Conservation (phyloP, 37 sponge, comb jelly and placozoan genomes). For the Dysidea cf. avara region DNA sequence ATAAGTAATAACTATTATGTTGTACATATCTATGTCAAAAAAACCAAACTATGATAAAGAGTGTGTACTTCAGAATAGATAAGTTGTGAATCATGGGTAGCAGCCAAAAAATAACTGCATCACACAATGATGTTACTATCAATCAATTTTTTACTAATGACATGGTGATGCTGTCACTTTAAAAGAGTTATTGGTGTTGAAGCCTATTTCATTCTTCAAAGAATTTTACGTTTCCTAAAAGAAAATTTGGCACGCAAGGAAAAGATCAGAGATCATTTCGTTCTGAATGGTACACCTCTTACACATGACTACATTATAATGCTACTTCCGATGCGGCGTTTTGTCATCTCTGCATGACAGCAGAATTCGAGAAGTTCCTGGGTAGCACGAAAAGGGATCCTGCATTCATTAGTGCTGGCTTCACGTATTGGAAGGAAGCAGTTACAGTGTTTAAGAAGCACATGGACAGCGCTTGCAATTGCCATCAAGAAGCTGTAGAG, state of each 20-base stretch:
- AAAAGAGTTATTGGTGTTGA: too few relatives aligned
- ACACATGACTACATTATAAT: constrained; percentile 11
- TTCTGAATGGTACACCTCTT: background rate
- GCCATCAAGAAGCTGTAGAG: constrained; percentile 74
- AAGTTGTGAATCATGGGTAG: too few relatives aligned
- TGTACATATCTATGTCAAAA: too few relatives aligned
- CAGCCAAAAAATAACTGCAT: too few relatives aligned
- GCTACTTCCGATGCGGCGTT: constrained; percentile 27
- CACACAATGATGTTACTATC: too few relatives aligned
- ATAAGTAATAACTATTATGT: too few relatives aligned
- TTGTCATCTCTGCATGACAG: constrained; percentile 52
- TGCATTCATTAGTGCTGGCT: constrained; percentile 67
- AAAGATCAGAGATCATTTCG: background rate
- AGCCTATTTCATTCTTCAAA: too few relatives aligned
- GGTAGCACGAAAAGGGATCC: constrained; percentile 60
- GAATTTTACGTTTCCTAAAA: constrained; percentile 5
- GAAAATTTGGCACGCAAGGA: background rate
- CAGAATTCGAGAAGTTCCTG: constrained; percentile 49
- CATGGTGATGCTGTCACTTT: too few relatives aligned
- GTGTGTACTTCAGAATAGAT: too few relatives aligned
- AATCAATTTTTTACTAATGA: too few relatives aligned
- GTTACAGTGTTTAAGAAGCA: constrained; percentile 74
- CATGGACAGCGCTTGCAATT: constrained; percentile 44
- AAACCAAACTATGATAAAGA: too few relatives aligned
- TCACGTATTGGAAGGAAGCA: constrained; percentile 76